A percentile compares a stretch with the other conserved stretches of the same genome.
Evolutionary conservation across 2,888 invertebrate species (phyloP).

Genomic region (Drosophila paramelanica): DNA sequence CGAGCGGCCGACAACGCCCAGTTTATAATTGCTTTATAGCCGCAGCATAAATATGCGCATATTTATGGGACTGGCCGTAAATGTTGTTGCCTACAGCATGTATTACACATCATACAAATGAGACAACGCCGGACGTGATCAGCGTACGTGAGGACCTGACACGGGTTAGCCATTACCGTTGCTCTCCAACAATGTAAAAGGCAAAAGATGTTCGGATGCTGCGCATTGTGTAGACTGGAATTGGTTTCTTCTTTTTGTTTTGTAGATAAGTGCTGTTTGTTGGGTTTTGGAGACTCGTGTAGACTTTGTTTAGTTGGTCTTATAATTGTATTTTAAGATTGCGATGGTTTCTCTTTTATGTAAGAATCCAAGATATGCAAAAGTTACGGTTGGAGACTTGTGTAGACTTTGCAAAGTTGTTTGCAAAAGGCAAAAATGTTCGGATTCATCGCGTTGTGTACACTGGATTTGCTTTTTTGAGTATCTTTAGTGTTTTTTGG

Average conservation of each 20-base stretch:
- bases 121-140: constrained; percentile 55
- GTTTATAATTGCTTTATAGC: constrained; percentile 78
- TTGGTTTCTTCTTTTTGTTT: background rate
- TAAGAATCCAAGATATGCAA: background rate
- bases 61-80: constrained; percentile 23
- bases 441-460: too few relatives aligned
- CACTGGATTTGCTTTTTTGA: too few relatives aligned
- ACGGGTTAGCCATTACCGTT: background rate
- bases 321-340: background rate
- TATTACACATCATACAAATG: constrained; percentile 49
- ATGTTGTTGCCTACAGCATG: constrained; percentile 23
- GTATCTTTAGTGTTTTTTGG: too few relatives aligned
- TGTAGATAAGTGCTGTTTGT: background rate
- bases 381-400: constrained; percentile 19
- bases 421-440: background rate
- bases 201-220: constrained; percentile 14
- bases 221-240: background rate
- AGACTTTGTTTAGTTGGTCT: background rate
- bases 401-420: constrained; percentile 17
- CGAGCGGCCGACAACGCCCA: constrained; percentile 64
- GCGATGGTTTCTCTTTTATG: background rate
- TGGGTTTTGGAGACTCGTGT: constrained; percentile 25
- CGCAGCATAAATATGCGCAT: constrained; percentile 53
- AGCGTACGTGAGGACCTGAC: constrained; percentile 33
- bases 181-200: constrained; percentile 11